Conservation (phyloP, 2,888 invertebrate genomes). For the Orchestes rusci region DNA sequence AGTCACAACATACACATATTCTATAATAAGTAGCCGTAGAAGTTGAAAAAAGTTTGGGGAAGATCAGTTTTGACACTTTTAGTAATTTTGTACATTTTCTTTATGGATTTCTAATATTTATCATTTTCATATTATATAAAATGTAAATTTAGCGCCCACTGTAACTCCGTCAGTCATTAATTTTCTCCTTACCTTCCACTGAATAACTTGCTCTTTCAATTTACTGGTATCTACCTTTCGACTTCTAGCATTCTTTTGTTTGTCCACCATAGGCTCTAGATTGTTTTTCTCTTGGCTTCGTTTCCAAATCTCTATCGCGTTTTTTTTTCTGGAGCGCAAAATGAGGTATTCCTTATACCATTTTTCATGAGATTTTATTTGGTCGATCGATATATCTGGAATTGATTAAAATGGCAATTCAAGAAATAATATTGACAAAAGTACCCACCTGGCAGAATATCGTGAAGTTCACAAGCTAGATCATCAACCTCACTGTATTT, state of each 20-base stretch:
- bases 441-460: constrained; percentile 35
- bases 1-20: too few relatives aligned
- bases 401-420: constrained; percentile 15
- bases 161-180: too few relatives aligned
- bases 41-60: too few relatives aligned
- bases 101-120: too few relatives aligned
- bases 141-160: too few relatives aligned
- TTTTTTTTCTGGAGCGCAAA: constrained; percentile 43
- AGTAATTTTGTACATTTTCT: too few relatives aligned
- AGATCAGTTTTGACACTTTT: too few relatives aligned
- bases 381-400: constrained; percentile 38
- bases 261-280: too few relatives aligned
- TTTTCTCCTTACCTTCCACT: constrained; percentile 32
- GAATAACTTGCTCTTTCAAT: constrained; percentile 28
- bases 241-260: too few relatives aligned
- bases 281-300: too few relatives aligned
- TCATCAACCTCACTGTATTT: constrained; percentile 33
- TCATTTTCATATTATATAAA: too few relatives aligned
- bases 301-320: constrained; percentile 44
- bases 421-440: background rate
- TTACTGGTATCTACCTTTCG: constrained; percentile 3
- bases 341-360: constrained; percentile 47
- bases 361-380: constrained; percentile 44
- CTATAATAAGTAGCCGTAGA: too few relatives aligned
- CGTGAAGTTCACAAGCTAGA: constrained; percentile 32